phyloP scores from a whole-genome alignment of 2,888 invertebrate species.

The Tromatobia lineatoria region DNA sequence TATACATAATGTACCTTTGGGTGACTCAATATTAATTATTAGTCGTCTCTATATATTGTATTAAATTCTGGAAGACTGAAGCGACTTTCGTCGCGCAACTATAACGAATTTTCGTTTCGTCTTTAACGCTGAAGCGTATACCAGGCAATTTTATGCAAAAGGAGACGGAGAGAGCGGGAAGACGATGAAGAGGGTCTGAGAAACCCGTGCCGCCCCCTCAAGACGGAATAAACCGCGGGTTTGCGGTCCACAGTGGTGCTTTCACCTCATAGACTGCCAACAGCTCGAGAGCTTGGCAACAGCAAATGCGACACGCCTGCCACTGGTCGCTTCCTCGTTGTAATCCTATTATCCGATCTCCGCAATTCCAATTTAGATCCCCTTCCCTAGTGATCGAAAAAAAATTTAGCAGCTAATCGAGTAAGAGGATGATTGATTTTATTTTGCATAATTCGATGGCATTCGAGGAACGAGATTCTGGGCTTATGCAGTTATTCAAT shows the following conservation, averaged over 20 bases:
- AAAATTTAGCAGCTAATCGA: slow-evolving; percentile 2
- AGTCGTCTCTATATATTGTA: slow-evolving; percentile 24
- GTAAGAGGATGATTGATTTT: not conserved
- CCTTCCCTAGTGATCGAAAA: not conserved
- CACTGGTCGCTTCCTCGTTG: slow-evolving; percentile 56
- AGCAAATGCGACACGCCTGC: slow-evolving; percentile 46
- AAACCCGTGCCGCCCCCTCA: slow-evolving; percentile 11
- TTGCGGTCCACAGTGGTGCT: slow-evolving; percentile 69
- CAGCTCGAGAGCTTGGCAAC: slow-evolving; percentile 47
- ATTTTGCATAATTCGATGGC: not conserved
- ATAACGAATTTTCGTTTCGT: slow-evolving; percentile 39
- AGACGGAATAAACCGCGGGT: slow-evolving; percentile 44
- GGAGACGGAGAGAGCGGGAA: slow-evolving; percentile 7
- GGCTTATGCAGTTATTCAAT: not conserved
- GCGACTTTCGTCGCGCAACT: slow-evolving; percentile 59
- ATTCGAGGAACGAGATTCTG: not conserved
- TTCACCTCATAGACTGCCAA: slow-evolving; percentile 64
- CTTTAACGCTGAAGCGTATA: not conserved
- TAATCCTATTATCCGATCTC: slow-evolving; percentile 63
- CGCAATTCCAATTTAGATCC: slow-evolving; percentile 52
- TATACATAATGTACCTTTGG: not conserved
- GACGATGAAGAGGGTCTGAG: slow-evolving; percentile 34
- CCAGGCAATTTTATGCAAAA: slow-evolving; percentile 56
- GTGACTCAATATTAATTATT: slow-evolving; percentile 61
- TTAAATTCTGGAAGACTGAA: slow-evolving; percentile 26